Base-by-base conservation (phyloP, 2,113 vertebrate species). In the Rhombomys opimus region DNA sequence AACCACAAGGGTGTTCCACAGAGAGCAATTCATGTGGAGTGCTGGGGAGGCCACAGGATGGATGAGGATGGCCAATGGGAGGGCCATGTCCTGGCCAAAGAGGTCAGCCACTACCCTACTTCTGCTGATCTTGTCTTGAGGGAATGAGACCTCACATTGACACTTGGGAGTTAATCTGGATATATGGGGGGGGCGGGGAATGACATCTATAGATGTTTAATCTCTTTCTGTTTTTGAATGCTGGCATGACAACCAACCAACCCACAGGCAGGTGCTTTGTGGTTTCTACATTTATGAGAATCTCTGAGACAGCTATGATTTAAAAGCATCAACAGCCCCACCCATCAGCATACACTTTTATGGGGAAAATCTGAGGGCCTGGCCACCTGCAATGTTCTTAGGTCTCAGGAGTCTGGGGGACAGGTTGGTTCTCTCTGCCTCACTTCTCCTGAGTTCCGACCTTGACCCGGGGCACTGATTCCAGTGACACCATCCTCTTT, bases 291-390 rank as follows among this genome's bases (percentile, higher is more conserved):
- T 93, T 92, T 59, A 87, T 11, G 10, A 87, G 73, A 73, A 81
- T 95, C 82, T 87, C 32, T 78, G 30, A 73, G 59, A 93, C 10
- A 73, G 46, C 38, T 86, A 30, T 93, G 81, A 75, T 68, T 46
- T 93, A 50, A 76, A 41, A 82, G n/a, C 46, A 90, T n/a, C 41
- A 54, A 68, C 30, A 84, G 13, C 23, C 38, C 70, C 50, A 32
- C 52, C 68, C 63, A 65, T 63, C 81, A 41, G 41, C 7, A 27
- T 9, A 30, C 7, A 75, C 77, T 63, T 85, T 73, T 72, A 30
- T 50, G 82, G 52, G 50, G 38, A 77, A 88, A 90, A 82, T 57
- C 32, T 0, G 15, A 87, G 9, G 78, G 25, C 38, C 11, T 75
- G 50, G 50, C 25, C 68, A 70, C 82, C 14, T 23, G 38, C 57